Percentiles rank a stretch among this genome's conserved stretches.
phyloP scores from a whole-genome alignment of 2,113 vertebrate species.

The Sturnus vulgaris region DNA sequence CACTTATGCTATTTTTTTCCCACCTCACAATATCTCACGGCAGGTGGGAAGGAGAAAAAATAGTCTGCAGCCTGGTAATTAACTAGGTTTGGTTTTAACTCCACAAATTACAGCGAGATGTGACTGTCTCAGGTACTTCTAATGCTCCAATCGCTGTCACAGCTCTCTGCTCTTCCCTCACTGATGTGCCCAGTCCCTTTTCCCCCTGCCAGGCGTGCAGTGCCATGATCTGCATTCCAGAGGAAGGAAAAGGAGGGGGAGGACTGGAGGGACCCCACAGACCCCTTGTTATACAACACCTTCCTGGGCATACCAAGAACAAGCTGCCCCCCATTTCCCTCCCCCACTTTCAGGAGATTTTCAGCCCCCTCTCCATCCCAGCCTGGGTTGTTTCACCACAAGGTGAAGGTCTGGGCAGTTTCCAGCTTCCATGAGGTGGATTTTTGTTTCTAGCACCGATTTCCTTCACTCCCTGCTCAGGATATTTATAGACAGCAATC shows the following conservation, averaged over 20 bases:
- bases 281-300: background rate
- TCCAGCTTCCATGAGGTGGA: background rate
- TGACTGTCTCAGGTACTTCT: background rate
- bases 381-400: accelerated
- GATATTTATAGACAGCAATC: background rate
- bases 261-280: background rate
- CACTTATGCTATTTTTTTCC: slow-evolving; percentile 26
- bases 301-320: background rate
- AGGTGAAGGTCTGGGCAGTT: background rate
- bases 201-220: background rate
- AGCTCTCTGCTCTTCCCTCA: background rate
- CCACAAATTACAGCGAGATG: background rate
- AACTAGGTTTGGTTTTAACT: background rate
- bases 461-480: background rate
- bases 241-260: background rate
- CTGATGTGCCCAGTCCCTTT: background rate
- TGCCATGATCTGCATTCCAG: background rate
- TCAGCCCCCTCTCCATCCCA: background rate
- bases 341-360: background rate
- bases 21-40: background rate
- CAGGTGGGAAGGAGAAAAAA: slow-evolving; percentile 44
- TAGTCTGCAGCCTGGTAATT: slow-evolving; percentile 42
- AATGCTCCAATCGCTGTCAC: background rate
- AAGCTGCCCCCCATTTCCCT: background rate
- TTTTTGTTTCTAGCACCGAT: background rate